Percentiles rank a stretch among this genome's conserved stretches.
Evolutionary conservation across 2,113 vertebrate genomes (phyloP).

Genomic region (Neotragus moschatus): DNA sequence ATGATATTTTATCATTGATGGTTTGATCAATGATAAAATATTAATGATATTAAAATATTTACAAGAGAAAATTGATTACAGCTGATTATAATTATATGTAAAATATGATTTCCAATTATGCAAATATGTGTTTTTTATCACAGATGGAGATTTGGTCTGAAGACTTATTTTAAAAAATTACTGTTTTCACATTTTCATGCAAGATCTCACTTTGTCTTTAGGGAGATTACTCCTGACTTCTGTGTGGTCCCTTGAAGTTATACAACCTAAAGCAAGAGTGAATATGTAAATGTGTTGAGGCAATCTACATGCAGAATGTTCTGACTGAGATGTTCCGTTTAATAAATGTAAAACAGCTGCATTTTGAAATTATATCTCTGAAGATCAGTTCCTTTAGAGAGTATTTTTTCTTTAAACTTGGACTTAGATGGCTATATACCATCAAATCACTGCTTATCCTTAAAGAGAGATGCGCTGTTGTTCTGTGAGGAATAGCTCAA

Average conservation of each 20-base stretch:
- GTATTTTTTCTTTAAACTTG: not conserved
- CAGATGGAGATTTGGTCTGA: not conserved
- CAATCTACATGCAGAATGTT: not conserved
- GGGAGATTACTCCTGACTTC: not conserved
- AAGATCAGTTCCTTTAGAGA: not conserved
- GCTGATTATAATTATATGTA: not conserved
- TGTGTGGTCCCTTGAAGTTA: slow-evolving; percentile 5
- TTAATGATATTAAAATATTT: slow-evolving; percentile 1
- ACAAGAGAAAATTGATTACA: not conserved
- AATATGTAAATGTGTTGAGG: not conserved
- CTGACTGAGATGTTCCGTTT: not conserved
- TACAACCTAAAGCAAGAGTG: not conserved
- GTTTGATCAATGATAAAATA: not conserved
- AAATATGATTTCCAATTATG: not conserved
- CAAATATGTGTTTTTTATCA: not conserved
- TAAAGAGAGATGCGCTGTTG: not conserved
- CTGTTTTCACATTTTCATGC: not conserved
- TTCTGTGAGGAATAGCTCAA: not conserved
- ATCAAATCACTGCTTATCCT: not conserved
- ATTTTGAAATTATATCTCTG: not conserved
- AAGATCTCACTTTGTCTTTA: not conserved
- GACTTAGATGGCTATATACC: not conserved
- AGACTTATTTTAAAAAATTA: not conserved
- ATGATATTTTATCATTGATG: not conserved
- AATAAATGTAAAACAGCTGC: not conserved